Conservation (phyloP, 2,888 invertebrate species). For the Pristionchus mayeri region DNA sequence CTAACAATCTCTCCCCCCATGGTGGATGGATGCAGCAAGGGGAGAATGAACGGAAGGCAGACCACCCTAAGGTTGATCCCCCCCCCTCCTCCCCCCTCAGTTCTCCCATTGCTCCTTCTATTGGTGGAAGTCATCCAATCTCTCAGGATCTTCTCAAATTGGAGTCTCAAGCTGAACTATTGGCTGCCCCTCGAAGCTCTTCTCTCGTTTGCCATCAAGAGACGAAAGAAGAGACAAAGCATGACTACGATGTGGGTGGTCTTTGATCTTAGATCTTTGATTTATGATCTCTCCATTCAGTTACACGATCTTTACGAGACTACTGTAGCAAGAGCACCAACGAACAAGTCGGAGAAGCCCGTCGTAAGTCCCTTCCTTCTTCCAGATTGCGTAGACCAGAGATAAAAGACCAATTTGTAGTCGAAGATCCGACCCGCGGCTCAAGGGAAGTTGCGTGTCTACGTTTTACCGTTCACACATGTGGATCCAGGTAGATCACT, state of each 20-base stretch:
- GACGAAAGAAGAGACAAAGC: neutral
- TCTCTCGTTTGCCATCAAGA: constrained; percentile 29
- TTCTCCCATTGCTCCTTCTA: neutral
- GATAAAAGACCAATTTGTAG: constrained; percentile 16
- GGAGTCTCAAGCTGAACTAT: neutral
- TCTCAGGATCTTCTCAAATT: constrained; percentile 20
- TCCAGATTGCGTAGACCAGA: neutral
- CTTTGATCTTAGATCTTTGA: neutral
- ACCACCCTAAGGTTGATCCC: constrained; percentile 19
- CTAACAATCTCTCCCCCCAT: neutral
- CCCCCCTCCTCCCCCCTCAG: neutral
- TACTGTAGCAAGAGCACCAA: constrained; percentile 40
- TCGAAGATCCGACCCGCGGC: neutral
- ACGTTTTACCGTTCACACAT: constrained; percentile 67
- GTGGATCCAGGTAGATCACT: constrained; percentile 64
- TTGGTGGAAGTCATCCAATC: constrained; percentile 23
- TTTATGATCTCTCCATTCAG: constrained; percentile 52
- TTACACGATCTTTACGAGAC: constrained; percentile 59
- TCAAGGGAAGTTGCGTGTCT: constrained; percentile 60
- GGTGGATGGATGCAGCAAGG: neutral
- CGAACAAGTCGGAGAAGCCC: neutral
- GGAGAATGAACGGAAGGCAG: neutral
- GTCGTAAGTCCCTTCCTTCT: neutral
- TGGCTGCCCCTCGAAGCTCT: neutral
- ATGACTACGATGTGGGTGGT: constrained; percentile 34